A percentile compares a stretch with the other conserved stretches of the same genome.
Evolutionary conservation across 2,113 vertebrate species (phyloP).

Genomic region (Cathartes aura): DNA sequence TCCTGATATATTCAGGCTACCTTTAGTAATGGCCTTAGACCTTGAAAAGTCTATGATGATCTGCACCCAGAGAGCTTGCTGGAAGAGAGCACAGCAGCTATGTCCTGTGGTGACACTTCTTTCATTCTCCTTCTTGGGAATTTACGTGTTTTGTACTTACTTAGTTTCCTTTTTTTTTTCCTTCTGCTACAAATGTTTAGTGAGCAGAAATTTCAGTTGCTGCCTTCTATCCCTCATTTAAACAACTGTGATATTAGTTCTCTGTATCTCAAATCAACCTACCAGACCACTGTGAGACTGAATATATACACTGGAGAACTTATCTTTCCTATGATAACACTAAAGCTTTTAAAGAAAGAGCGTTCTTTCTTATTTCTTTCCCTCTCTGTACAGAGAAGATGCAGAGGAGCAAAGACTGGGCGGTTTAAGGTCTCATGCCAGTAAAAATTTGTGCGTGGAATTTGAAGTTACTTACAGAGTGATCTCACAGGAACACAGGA

Average conservation of each 20-base stretch:
- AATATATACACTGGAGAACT: background rate
- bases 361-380: background rate
- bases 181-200: background rate
- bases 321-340: background rate
- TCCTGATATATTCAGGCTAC: background rate
- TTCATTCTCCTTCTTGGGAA: background rate
- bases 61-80: background rate
- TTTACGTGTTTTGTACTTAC: background rate
- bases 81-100: background rate
- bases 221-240: background rate
- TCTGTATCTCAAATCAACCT: background rate
- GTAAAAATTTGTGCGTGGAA: background rate
- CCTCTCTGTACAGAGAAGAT: background rate
- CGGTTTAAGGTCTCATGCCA: background rate
- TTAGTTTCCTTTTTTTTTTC: background rate
- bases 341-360: background rate
- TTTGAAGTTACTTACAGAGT: background rate
- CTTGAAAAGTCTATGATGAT: background rate
- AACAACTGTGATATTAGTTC: background rate
- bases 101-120: background rate
- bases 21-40: background rate
- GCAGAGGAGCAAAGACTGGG: background rate
- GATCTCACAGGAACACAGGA: background rate
- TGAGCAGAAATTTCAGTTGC: background rate
- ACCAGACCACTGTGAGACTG: background rate